Percentiles rank a stretch among this genome's conserved stretches.
These are phyloP conservation scores for Syrrhaptes paradoxus DNA, from an alignment of 2,113 vertebrate species.

Conservation along the genomic window DNA sequence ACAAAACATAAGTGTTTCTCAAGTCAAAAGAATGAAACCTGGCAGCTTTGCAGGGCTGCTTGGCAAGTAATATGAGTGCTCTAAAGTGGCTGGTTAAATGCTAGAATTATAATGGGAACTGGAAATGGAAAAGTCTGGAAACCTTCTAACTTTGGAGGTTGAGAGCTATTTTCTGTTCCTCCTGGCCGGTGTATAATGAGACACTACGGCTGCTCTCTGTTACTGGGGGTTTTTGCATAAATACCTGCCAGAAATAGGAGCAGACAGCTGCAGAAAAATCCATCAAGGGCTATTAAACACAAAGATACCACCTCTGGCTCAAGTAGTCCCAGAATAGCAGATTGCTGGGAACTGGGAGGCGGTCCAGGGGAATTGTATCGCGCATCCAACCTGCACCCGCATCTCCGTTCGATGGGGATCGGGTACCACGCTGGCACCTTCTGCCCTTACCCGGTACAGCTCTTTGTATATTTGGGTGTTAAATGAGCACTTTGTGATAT, in stretches of 20 bases:
- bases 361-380: neutral
- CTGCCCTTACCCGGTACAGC: neutral
- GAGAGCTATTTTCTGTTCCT: constrained; percentile 31
- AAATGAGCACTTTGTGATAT: neutral
- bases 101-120: neutral
- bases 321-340: neutral
- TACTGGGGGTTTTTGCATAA: constrained; percentile 5
- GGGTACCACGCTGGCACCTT: fast-evolving
- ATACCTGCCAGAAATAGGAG: constrained; percentile 42
- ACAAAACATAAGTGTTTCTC: neutral
- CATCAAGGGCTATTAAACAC: constrained; percentile 23
- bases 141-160: neutral
- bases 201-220: neutral
- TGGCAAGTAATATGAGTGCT: constrained; percentile 16
- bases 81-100: neutral
- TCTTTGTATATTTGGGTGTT: neutral
- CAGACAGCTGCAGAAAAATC: constrained; percentile 44
- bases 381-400: fast-evolving
- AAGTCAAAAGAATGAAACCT: constrained; percentile 27
- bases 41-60: neutral
- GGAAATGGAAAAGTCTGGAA: constrained; percentile 46
- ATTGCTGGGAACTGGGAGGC: neutral
- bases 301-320: constrained; percentile 5
- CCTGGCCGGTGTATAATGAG: neutral
- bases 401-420: fast-evolving